Base-by-base conservation (phyloP, 1,140 invertebrate species). In the Neodiprion pinetum region DNA sequence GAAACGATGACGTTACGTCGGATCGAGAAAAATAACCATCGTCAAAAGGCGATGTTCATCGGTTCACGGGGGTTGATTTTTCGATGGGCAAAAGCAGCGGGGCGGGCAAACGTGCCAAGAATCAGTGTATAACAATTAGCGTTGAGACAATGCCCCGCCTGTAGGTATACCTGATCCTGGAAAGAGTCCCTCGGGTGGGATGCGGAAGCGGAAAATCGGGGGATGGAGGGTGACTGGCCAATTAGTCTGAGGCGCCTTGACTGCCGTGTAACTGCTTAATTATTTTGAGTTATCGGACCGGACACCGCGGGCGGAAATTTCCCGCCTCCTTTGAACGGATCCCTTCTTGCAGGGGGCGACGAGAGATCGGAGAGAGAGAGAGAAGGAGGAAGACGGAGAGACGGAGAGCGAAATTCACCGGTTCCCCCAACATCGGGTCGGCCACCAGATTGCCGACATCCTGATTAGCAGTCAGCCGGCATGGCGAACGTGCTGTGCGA, bases 401-500 rank as follows among this genome's bases (percentile, higher is more conserved):
- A 67, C 10, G 47, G 40, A 69, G 49, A 61, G 61, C 71, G 68
- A 48, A 48, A 74, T 21, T 40, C 68, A 72, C 49, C 75, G 65
- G 71, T 66, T 74, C 74, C 72, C 76, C 78, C 47, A 74, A 67
- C 70, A 78, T 73, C 70, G 75, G 71, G 69, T 72, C 48, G 72
- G 74, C 71, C 74, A 40, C 73, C 78, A 80, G 79, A 81, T 81
- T 81, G 78, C 76, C 77, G 71, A 80, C 79, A 81, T 81, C 80
- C 80, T 81, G 80, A 79, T 80, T 81, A 80, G 75, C 67, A 70
- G 69, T 75, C 75, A 71, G 66, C 28, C 28, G 5, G 28, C 28
- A 40, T 40, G 28, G 28, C 28, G 28, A 40, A 40, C 28, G 28
- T 40, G 28, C 28, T 3, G 28, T 40, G 28, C 28, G 28, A 40